Evolutionary conservation across 30 jellyfish, hydroid and myxozoan genomes (phyloP).

Genomic region (Nemopilema nomurai): DNA sequence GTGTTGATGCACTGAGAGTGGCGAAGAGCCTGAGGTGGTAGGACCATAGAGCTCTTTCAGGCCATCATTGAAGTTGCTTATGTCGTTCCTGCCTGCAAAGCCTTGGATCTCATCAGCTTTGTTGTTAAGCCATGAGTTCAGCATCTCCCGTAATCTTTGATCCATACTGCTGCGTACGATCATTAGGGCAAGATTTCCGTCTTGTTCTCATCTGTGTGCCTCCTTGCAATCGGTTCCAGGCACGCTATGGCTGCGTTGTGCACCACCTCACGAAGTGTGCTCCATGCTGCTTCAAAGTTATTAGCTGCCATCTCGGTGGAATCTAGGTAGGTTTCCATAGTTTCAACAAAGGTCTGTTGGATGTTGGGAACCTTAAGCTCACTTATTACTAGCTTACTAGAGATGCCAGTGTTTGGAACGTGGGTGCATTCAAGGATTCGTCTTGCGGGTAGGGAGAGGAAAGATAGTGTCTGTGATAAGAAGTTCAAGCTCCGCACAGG

Average conservation of each 20-base stretch:
- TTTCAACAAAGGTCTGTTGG: too few relatives aligned
- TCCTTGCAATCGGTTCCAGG: neutral
- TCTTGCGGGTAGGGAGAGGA: conserved; percentile 39
- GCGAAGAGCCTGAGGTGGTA: neutral
- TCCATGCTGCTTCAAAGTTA: conserved; percentile 8
- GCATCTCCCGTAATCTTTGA: conserved; percentile 9
- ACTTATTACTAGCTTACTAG: conserved; percentile 7
- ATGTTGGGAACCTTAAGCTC: neutral
- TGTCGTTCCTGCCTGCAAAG: conserved; percentile 11
- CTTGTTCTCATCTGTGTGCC: conserved; percentile 1
- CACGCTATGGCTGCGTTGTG: neutral
- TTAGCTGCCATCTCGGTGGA: conserved; percentile 1
- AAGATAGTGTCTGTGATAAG: conserved; percentile 35
- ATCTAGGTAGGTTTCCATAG: neutral
- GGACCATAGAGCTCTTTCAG: conserved; percentile 45
- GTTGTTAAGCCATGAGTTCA: conserved; percentile 24
- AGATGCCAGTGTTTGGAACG: conserved; percentile 68
- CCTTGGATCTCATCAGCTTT: conserved; percentile 46
- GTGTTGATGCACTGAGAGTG: conserved; percentile 14
- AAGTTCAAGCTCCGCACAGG: conserved; percentile 45
- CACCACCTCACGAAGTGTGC: neutral
- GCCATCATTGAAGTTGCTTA: neutral
- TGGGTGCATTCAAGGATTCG: conserved; percentile 64
- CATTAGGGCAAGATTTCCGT: neutral
- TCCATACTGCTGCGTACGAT: neutral